Conservation (phyloP, 2,113 vertebrate species). For the Halichoerus grypus region DNA sequence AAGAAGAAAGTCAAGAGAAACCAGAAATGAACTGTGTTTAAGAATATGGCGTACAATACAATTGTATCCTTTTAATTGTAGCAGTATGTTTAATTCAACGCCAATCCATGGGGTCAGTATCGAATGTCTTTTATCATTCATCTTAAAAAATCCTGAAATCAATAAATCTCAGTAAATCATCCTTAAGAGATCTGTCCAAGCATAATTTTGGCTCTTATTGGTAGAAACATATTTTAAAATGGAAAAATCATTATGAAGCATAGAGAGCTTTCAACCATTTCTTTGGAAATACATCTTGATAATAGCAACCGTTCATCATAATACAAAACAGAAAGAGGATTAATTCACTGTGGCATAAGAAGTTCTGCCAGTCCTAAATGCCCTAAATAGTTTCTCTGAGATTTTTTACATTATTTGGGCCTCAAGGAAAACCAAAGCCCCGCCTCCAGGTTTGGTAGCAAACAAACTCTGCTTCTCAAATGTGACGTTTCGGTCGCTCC, state of each 20-base stretch:
- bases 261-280: constrained; percentile 74
- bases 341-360: constrained; percentile 84
- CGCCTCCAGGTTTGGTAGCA: constrained; percentile 95
- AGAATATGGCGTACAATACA: neutral
- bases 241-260: constrained; percentile 77
- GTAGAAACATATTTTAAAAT: constrained; percentile 70
- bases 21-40: neutral
- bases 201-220: constrained; percentile 59
- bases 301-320: constrained; percentile 80
- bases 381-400: constrained; percentile 83
- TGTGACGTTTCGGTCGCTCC: constrained; percentile 79
- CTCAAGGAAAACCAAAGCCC: constrained; percentile 93
- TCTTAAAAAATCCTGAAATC: constrained; percentile 64
- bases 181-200: constrained; percentile 65
- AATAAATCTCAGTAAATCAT: constrained; percentile 69
- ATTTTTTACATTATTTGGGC: constrained; percentile 86
- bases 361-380: constrained; percentile 84
- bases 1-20: neutral
- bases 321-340: constrained; percentile 81
- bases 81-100: constrained; percentile 42
- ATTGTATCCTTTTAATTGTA: constrained; percentile 5
- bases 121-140: constrained; percentile 68
- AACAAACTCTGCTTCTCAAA: constrained; percentile 92
- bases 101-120: constrained; percentile 11
- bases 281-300: constrained; percentile 84